Evolutionary conservation across 2,113 vertebrate genomes (phyloP).

Genomic region (Malurus alboscapulatus): DNA sequence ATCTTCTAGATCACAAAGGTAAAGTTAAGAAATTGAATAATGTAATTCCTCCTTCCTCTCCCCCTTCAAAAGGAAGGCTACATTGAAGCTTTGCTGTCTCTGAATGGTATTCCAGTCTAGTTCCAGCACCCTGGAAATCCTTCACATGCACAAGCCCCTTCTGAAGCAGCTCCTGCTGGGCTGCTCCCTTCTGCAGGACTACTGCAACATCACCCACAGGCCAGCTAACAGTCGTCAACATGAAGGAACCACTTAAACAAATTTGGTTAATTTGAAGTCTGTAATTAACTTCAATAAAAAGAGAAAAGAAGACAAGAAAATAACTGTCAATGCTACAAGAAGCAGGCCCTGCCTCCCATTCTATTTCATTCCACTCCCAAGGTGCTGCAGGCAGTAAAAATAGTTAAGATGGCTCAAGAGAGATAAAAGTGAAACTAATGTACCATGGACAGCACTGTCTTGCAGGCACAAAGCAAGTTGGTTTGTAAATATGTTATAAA

Average conservation of each 20-base stretch:
- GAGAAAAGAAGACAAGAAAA: not conserved
- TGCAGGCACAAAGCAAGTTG: not conserved
- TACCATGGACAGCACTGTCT: not conserved
- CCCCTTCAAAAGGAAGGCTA: not conserved
- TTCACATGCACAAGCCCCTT: not conserved
- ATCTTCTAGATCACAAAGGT: not conserved
- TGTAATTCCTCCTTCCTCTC: not conserved
- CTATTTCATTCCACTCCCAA: not conserved
- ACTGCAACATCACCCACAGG: not conserved
- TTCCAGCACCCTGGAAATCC: not conserved
- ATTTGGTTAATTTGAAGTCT: not conserved
- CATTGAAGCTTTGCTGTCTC: not conserved
- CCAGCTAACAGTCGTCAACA: fast-evolving
- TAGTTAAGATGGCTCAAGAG: not conserved
- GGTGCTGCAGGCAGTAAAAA: not conserved
- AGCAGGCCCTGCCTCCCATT: not conserved
- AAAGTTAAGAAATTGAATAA: not conserved
- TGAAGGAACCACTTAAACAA: not conserved
- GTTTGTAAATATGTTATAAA: not conserved
- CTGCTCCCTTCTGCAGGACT: not conserved
- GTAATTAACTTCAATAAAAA: not conserved
- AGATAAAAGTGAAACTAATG: not conserved
- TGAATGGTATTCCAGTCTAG: not conserved
- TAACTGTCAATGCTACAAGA: not conserved
- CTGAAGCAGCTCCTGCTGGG: not conserved